A percentile compares a stretch with the other conserved stretches of the same genome.
These are phyloP conservation scores for Cryptosula pallasiana DNA, from an alignment of 2,888 invertebrate genomes.

Conservation along the genomic window DNA sequence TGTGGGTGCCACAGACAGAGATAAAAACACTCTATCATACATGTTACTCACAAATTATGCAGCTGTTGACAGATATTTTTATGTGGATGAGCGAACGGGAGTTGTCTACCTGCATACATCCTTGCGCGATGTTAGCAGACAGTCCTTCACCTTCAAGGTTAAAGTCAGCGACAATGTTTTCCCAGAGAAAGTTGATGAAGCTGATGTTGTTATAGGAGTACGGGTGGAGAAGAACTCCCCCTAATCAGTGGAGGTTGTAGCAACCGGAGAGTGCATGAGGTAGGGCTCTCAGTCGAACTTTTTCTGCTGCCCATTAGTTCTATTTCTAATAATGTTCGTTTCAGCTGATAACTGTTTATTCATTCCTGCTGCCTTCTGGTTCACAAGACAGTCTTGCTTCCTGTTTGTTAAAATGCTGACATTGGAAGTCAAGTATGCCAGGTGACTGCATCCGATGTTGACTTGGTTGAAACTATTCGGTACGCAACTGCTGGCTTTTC, in stretches of 20 bases:
- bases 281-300: too few species aligned
- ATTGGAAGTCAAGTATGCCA: not conserved
- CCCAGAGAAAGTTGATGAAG: slow-evolving; percentile 5
- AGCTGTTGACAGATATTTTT: slow-evolving; percentile 39
- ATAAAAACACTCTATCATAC: not conserved
- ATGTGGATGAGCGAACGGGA: slow-evolving; percentile 37
- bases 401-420: not conserved
- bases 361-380: too few species aligned
- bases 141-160: slow-evolving; percentile 5
- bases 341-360: too few species aligned
- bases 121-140: slow-evolving; percentile 30
- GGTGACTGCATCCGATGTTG: not conserved
- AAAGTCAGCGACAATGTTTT: not conserved
- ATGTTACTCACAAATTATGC: slow-evolving; percentile 24
- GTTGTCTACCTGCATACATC: slow-evolving; percentile 38
- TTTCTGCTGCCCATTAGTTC: too few species aligned
- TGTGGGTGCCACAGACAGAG: not conserved
- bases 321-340: too few species aligned
- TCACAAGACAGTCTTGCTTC: too few species aligned
- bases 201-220: not conserved
- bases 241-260: not conserved
- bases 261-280: not conserved
- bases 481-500: not conserved
- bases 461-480: not conserved
- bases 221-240: not conserved